Evolutionary conservation across 2,888 invertebrate genomes (phyloP), one percentile per base, ranked within the genome.

Genomic region (Isoperla grammatica): DNA sequence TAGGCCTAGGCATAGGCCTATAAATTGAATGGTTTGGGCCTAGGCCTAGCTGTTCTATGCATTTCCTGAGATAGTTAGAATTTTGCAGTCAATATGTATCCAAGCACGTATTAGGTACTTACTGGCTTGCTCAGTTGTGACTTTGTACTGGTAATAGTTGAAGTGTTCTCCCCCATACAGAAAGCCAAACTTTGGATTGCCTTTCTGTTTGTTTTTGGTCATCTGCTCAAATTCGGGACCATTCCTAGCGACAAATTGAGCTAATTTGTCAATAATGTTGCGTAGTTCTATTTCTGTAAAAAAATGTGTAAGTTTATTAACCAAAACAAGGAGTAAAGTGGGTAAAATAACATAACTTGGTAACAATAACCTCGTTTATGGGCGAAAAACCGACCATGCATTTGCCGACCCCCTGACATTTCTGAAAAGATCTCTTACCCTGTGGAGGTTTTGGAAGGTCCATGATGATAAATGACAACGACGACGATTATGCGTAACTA

Each of bases 201-300:
- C 94, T 76, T 94, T 91, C 77, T 98, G 97, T 78, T 97, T 97
- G 72, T 91, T 91, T 81, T 97, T 97, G 63, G 97, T 97, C 90
- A 97, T 97, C 78, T 92, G 88, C 79, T 98, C 98, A 78, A 97
- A 97, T 74, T 97, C 97, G n/a, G 95, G 95, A 57, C 98, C 98
- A 88, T 97, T 98, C 77, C 96, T 80, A 61, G 98, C 98, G 67
- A 99, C 98, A 83, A 98, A 98, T 76, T 95, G 95, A 12, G 98
- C 98, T 69, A 98, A 81, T 80, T 97, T 97, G 80, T 98, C 98
- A 71, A 99, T 98, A 72, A 97, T 96, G 79, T 95, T 96, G 72
- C 91, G 87, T 71, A 96, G 84, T 74, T 97, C 95, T 71, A 88
- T 88, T 82, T 97, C 97, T 89, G 74, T 65, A 79, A 76, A 57